Evolutionary conservation across 37 sponge, comb jelly and placozoan species (phyloP).

Genomic region (Tethya wilhelma): DNA sequence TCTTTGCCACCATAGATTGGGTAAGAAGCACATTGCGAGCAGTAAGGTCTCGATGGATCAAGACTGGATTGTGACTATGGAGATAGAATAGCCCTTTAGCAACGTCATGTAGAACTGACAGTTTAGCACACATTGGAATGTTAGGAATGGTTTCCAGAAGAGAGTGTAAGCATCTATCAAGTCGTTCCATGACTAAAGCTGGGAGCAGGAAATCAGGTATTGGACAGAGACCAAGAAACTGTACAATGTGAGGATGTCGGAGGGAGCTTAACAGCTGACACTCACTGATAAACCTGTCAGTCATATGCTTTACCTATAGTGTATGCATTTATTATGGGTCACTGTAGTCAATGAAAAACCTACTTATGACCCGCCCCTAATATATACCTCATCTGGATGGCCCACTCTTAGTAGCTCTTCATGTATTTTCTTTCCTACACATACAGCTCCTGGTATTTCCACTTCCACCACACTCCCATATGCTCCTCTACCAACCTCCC

Average conservation of each 20-base stretch:
- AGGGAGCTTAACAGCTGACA: not conserved
- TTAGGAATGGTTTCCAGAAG: not conserved
- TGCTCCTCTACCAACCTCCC: no score
- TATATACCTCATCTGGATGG: not conserved
- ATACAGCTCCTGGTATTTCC: no score
- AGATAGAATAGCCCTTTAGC: constrained; percentile 62
- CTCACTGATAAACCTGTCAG: not conserved
- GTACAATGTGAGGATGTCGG: not conserved
- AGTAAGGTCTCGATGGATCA: constrained; percentile 78
- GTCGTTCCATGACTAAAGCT: not conserved
- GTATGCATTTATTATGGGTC: no score
- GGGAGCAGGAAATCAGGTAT: not conserved
- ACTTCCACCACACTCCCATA: no score
- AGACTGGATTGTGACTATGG: constrained; percentile 58
- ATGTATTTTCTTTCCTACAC: not conserved
- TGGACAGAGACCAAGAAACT: constrained; percentile 1
- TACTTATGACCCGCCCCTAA: no score
- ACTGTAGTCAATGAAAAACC: no score
- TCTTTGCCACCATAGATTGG: constrained; percentile 5
- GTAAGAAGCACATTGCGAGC: constrained; percentile 72
- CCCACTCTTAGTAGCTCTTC: not conserved
- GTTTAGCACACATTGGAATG: not conserved
- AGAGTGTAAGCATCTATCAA: not conserved
- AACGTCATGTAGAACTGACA: not conserved
- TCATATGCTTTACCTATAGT: not conserved